Evolutionary conservation across 2,113 vertebrate species (phyloP).

Genomic region (Ochotona curzoniae): DNA sequence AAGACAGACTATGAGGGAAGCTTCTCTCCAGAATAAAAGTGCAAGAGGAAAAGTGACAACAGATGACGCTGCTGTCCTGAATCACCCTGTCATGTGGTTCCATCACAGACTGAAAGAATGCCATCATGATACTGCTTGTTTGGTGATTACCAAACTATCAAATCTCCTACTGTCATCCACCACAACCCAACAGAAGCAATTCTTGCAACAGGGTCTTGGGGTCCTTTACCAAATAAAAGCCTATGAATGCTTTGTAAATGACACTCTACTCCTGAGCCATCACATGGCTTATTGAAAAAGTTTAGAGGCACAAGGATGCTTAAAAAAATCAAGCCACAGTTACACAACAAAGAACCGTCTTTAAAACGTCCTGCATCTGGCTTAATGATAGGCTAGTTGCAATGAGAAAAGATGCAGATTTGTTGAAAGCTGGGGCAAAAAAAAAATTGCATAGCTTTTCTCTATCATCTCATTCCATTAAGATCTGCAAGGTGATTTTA

Average conservation of each 20-base stretch:
- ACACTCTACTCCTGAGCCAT: constrained; percentile 24
- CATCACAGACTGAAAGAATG: not conserved
- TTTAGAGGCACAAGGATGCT: constrained; percentile 23
- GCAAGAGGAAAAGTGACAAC: constrained; percentile 37
- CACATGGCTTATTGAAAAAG: constrained; percentile 17
- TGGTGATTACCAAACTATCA: not conserved
- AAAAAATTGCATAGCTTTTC: constrained; percentile 17
- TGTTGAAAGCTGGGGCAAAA: constrained; percentile 30
- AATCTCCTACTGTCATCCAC: not conserved
- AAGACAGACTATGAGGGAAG: not conserved
- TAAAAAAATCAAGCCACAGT: constrained; percentile 41
- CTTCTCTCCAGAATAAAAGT: not conserved
- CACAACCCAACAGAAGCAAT: not conserved
- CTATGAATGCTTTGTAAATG: not conserved
- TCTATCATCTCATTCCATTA: not conserved
- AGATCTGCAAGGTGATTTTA: constrained; percentile 29
- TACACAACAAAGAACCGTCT: not conserved
- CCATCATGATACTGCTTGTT: not conserved
- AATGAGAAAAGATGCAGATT: constrained; percentile 7
- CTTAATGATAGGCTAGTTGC: not conserved
- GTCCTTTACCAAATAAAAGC: constrained; percentile 32
- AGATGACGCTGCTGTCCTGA: not conserved
- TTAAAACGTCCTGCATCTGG: not conserved
- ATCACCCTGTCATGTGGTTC: not conserved
- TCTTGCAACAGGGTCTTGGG: not conserved